Conservation (phyloP, 2,797 vertebrate species). For the Cynopterus sphinx region DNA sequence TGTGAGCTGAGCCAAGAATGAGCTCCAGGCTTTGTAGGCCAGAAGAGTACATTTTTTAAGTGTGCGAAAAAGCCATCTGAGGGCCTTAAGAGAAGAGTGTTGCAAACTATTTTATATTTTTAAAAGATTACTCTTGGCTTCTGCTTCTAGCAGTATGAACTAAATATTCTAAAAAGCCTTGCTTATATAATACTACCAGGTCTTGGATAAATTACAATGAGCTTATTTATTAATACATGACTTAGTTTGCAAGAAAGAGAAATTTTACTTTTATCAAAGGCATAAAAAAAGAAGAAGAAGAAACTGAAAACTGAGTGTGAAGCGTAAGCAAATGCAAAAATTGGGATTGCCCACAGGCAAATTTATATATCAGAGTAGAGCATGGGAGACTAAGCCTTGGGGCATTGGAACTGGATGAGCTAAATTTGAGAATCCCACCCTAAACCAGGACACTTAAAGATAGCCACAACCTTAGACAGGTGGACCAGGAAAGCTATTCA, state of each 20-base stretch:
- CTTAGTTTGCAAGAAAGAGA: constrained; percentile 32
- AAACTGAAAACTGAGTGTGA: neutral
- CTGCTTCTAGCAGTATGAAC: neutral
- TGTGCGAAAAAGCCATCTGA: neutral
- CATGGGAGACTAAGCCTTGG: neutral
- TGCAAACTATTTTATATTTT: neutral
- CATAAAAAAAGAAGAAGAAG: neutral
- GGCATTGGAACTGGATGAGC: neutral
- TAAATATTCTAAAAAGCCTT: neutral
- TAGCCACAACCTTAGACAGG: neutral
- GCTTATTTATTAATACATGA: constrained; percentile 24
- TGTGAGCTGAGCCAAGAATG: neutral
- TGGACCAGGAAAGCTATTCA: neutral
- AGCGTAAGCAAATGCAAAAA: neutral
- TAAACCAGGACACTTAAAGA: neutral
- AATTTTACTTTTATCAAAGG: neutral
- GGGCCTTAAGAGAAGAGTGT: neutral
- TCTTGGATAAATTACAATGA: neutral
- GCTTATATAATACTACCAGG: neutral
- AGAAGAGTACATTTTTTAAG: neutral
- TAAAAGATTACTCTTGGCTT: neutral
- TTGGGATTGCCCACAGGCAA: neutral
- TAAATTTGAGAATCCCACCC: neutral
- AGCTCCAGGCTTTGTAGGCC: neutral
- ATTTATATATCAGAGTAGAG: neutral